Percentiles rank a stretch among this genome's conserved stretches.
Evolutionary conservation across 2,113 vertebrate species (phyloP).

Genomic region (Cyanoderma ruficeps): DNA sequence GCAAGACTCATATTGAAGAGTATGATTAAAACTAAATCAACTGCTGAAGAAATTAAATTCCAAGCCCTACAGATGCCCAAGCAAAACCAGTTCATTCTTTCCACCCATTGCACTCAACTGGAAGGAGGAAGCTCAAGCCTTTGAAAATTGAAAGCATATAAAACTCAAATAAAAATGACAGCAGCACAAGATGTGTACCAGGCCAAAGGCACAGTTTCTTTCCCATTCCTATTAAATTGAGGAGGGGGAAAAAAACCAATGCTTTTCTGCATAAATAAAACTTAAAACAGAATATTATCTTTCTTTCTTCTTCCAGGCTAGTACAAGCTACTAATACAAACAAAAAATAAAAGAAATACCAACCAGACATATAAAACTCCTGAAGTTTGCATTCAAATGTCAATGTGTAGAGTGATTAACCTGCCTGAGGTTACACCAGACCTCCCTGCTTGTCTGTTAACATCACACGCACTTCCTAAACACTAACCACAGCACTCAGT

Average conservation of each 20-base stretch:
- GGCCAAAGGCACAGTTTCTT: background rate
- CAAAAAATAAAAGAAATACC: background rate
- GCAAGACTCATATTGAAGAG: background rate
- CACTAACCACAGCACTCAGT: background rate
- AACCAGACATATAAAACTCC: background rate
- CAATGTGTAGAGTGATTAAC: background rate
- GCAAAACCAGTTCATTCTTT: background rate
- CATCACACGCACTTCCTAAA: background rate
- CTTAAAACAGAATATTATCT: background rate
- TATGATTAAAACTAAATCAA: background rate
- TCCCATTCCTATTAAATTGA: background rate
- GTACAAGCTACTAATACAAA: background rate
- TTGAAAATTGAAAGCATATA: background rate
- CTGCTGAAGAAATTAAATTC: background rate
- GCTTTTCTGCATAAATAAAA: background rate
- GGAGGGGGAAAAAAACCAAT: background rate
- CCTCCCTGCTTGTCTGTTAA: background rate
- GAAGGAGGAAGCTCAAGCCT: background rate
- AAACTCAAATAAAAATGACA: background rate
- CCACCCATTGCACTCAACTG: background rate
- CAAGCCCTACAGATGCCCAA: background rate
- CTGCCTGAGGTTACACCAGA: background rate
- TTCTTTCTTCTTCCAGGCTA: background rate
- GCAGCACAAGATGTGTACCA: background rate
- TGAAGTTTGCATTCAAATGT: background rate